Evolutionary conservation across 2,888 invertebrate species (phyloP), one percentile per base, ranked within the genome.

Genomic region (Melanostoma scalare): DNA sequence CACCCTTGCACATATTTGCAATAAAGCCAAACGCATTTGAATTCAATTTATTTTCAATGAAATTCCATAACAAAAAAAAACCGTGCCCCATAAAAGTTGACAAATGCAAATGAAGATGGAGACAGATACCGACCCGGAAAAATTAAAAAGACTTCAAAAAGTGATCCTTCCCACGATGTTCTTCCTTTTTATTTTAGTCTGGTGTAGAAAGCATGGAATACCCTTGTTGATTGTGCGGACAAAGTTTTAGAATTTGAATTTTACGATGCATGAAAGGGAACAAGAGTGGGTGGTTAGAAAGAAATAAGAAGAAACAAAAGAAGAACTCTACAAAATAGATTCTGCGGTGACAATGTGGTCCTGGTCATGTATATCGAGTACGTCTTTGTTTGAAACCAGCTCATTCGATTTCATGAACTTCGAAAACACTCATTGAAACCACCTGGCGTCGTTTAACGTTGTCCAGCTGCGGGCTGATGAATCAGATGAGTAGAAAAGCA

Each of bases 221-320:
- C 33, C 42, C 55, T 35, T 30, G 50, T n/a, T 36, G 67, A n/a
- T 38, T 67, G 55, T 50, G 55, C 38, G 61, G 77, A 63, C 68
- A 69, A 82, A 82, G 63, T 82, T 82, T 77, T 73, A 46, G 73
- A 69, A 77, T 82, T 77, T 82, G 56, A 73, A 77, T 68, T 82
- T 77, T 73, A 56, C 77, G 72, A 44, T 60, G 52, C 50, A 31
- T 20, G 6, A 61, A 53, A 33, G 9, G 30, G 30, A n/a, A 10
- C 20, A 46, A 20, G 20, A 20, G 20, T 20, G 20, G 20, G 20
- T 20, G 20, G 20, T 20, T n/a, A 46, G 40, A 50, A 50, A 42
- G 52, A 40, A 53, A 56, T 30, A 31, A 61, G 63, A 10, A 38
- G 3, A 3, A 8, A 52, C 44, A 8, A 31, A 4, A 36, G 20